Percentiles rank a stretch among this genome's conserved stretches.
Evolutionary conservation across 2,113 vertebrate genomes (phyloP).

Genomic region (Cynopterus brachyotis): DNA sequence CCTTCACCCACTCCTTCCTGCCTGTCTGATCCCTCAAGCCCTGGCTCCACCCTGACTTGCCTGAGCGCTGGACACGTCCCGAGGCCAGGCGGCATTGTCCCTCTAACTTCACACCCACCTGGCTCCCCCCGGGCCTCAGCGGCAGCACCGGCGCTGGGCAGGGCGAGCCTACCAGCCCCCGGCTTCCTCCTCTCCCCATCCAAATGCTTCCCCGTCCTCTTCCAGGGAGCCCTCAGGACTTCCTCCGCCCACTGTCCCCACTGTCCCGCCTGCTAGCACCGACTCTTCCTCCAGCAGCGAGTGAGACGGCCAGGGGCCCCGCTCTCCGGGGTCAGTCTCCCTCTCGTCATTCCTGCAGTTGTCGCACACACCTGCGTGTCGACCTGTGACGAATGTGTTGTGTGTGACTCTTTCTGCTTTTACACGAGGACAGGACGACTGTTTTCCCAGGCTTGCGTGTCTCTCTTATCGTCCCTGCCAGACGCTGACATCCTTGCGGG

Average conservation of each 20-base stretch:
- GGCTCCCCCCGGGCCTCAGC: background rate
- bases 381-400: background rate
- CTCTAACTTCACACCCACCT: background rate
- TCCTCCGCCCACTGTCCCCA: background rate
- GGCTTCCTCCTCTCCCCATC: background rate
- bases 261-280: background rate
- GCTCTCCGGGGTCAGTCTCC: background rate
- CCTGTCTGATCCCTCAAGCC: background rate
- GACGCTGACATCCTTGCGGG: background rate
- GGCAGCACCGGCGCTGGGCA: background rate
- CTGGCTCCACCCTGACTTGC: background rate
- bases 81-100: accelerated
- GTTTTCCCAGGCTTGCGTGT: background rate
- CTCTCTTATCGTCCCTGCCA: background rate
- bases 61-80: background rate
- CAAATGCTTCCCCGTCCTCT: background rate
- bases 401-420: background rate
- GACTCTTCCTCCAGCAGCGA: background rate
- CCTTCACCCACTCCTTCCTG: background rate
- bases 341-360: background rate
- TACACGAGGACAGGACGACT: background rate
- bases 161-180: background rate
- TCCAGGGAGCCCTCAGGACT: background rate
- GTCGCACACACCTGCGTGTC: background rate
- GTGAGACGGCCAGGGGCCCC: background rate